Base-by-base conservation (phyloP, 23 tunicate genomes). In the Clavelina lepadiformis region DNA sequence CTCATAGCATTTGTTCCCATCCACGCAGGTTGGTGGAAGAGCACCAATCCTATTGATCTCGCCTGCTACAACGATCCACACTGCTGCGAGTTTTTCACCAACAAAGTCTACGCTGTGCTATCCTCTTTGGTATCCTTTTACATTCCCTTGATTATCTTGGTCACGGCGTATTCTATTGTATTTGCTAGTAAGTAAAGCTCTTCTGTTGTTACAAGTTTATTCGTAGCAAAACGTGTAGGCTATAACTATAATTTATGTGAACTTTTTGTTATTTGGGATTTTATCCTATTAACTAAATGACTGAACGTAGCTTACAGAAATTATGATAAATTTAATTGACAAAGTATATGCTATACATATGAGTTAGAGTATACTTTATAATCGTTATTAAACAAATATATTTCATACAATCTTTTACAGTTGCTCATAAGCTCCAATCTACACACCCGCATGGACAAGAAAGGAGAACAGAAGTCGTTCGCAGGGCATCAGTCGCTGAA, bases 81-180 rank as follows among this genome's bases (percentile, higher is more conserved):
- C 31, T 78, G 83, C 66, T 78, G 83, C 3, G 83, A 78, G 38
- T 78, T 78, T 31, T 20, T 61, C 7, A 58, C 83, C 11, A 78
- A 78, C 75, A 33, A 45, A 38, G 58, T 45, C 8, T 78, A 78
- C 37, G 69, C 68, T 1, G 25, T 76, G 0, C 53, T 76, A 8
- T 76, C 75, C 18, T 78, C 83, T 0, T 23, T 30, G 13, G 55
- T 78, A 19, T 67, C 75, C 1, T 78, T 78, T 32, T 78, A 78
- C 65, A 58, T 78, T 25, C 83, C 83, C 3, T 55, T 56, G 0
- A 5, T 38, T n/a, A 35, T 78, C 21, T 67, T 78, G 83, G 35
- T 57, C 11, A 46, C 68, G 47, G 37, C 65, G 23, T 78, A 78
- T 50, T 56, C 65, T 3, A 68, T 78, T 23, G 83, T 78, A 0